Evolutionary conservation across 1,140 invertebrate species (phyloP).

Genomic region (Aphaenogaster rudis): DNA sequence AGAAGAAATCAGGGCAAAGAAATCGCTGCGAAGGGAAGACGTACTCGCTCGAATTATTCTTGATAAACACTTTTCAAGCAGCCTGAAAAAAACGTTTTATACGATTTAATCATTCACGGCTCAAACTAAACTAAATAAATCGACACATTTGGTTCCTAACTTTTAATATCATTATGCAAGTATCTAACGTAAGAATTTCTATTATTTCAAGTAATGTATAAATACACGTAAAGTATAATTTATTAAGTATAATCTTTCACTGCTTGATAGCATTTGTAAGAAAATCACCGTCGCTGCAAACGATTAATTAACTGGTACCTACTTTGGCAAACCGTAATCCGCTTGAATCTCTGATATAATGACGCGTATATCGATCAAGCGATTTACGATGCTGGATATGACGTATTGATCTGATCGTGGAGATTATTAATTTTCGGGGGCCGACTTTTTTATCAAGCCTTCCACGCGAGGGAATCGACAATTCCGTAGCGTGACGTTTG

Average conservation of each 20-base stretch:
- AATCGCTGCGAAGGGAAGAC: conserved; percentile 16
- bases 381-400: not conserved
- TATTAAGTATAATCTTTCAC: not conserved
- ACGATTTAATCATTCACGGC: not conserved
- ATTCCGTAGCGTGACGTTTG: conserved; percentile 28
- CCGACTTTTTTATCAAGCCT: conserved; percentile 22
- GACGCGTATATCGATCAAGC: not conserved
- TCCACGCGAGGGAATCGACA: conserved; percentile 17
- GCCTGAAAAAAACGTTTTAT: not conserved
- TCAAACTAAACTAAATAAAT: not conserved
- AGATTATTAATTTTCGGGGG: conserved; percentile 35
- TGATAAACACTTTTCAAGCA: conserved; percentile 9
- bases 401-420: not conserved
- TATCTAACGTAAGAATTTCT: not conserved
- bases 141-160: not conserved
- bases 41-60: conserved; percentile 19
- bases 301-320: not conserved
- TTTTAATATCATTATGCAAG: not conserved
- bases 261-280: not conserved
- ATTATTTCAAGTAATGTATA: not conserved
- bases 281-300: not conserved
- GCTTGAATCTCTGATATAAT: conserved; percentile 2
- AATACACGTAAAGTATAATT: not conserved
- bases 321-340: not conserved
- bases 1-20: conserved; percentile 16